Evolutionary conservation across 2,888 invertebrate species (phyloP).

Genomic region (Drosophila trichaetosa): DNA sequence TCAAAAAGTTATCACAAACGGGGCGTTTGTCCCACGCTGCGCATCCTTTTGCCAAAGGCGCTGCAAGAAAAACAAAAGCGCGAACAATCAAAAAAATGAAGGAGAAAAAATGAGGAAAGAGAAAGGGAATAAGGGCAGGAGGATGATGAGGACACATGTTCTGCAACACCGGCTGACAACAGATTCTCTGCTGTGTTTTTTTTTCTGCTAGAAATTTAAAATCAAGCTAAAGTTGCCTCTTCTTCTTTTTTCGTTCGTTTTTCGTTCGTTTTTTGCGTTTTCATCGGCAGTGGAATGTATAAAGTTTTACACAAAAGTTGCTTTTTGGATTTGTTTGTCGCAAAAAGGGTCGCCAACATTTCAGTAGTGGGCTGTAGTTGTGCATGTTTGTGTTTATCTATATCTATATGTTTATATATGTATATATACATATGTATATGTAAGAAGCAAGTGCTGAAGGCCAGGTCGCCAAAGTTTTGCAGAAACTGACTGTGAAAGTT

Average conservation of each 20-base stretch:
- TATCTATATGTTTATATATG: constrained; percentile 5
- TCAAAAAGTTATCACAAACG: constrained; percentile 76
- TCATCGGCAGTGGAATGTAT: constrained; percentile 75
- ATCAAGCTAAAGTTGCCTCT: constrained; percentile 53
- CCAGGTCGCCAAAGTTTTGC: constrained; percentile 50
- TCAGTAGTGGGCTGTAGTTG: background rate
- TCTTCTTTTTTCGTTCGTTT: constrained; percentile 37
- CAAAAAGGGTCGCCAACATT: constrained; percentile 61
- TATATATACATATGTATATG: background rate
- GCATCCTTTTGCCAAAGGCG: constrained; percentile 52
- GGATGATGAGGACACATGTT: constrained; percentile 46
- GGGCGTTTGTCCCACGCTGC: constrained; percentile 14
- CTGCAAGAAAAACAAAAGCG: constrained; percentile 58
- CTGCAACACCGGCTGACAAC: constrained; percentile 46
- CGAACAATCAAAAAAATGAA: constrained; percentile 49
- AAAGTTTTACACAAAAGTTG: constrained; percentile 76
- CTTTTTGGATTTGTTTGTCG: constrained; percentile 76
- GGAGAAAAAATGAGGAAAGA: background rate
- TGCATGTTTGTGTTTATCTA: background rate
- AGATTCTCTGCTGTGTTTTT: constrained; percentile 37
- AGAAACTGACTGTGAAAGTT: constrained; percentile 67
- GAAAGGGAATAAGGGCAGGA: constrained; percentile 4
- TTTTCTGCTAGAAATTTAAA: constrained; percentile 55
- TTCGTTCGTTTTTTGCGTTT: constrained; percentile 48
- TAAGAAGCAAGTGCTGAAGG: constrained; percentile 11